Evolutionary conservation across 2,113 vertebrate species (phyloP).

Genomic region (Campylorhamphus procurvoides): DNA sequence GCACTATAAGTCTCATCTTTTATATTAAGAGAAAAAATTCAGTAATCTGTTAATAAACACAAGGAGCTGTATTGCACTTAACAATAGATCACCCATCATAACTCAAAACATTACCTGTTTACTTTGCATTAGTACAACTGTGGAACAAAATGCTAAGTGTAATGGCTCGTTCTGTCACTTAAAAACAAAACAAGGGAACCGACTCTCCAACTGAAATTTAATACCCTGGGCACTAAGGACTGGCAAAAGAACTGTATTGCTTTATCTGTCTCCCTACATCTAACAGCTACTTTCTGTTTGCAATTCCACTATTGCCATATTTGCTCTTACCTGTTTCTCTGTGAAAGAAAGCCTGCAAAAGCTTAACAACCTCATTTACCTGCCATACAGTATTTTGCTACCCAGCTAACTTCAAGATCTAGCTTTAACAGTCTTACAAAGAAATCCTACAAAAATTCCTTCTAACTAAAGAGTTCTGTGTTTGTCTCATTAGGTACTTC

Average conservation of each 20-base stretch:
- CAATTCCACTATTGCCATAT: neutral
- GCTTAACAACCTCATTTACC: neutral
- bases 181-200: neutral
- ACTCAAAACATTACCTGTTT: neutral
- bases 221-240: neutral
- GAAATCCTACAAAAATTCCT: neutral
- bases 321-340: neutral
- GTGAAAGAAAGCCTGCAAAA: conserved; percentile 8
- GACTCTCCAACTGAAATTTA: neutral
- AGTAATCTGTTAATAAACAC: neutral
- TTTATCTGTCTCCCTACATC: conserved; percentile 7
- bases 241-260: neutral
- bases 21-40: neutral
- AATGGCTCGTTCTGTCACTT: neutral
- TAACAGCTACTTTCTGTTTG: conserved; percentile 23
- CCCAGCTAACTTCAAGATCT: neutral
- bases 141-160: neutral
- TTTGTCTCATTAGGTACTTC: neutral
- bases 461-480: neutral
- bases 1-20: neutral
- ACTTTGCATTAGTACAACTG: neutral
- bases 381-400: neutral
- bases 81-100: neutral
- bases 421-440: neutral
- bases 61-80: neutral